Base-by-base conservation (phyloP, 2,797 vertebrate genomes). In the Avahi laniger region DNA sequence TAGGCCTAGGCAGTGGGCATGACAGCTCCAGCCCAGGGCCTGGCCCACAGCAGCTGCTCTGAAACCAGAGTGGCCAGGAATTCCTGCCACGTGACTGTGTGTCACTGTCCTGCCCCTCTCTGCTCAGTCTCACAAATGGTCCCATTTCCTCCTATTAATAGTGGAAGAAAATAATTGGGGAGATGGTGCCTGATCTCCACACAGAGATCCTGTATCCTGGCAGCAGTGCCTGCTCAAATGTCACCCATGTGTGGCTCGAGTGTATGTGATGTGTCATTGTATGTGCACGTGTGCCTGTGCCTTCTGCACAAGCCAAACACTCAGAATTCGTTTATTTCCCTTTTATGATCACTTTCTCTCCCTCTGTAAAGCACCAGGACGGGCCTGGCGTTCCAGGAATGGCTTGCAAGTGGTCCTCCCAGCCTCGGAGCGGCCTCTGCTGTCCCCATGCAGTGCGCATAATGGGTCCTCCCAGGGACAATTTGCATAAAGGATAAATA, bases 401-500 rank as follows among this genome's bases (percentile, higher is more conserved):
- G 97, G 94, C 97, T 98, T 95, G 98, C 98, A 98, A 98, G 97
- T 98, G 97, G 98, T 98, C 98, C 98, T 98, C 96, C 96, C 97
- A 17, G 96, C 98, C 98, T 98, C 92, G 94, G 98, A 98, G 98
- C 97, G 98, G 98, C 98, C 98, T 98, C 98, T 20, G 96, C 98
- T 67, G 95, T 98, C 98, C 97, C 98, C 98, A 98, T 97, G 98
- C 98, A 88, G 98, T 2, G 98, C 96, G 13, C 98, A 96, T 99
- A 99, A 99, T 98, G 98, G 96, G 97, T 98, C 98, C 98, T 99
- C 99, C 98, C 97, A 98, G 99, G 98, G 98, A 98, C 98, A 97
- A 99, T 99, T 99, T 99, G 98, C 99, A 99, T 99, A 99, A 99
- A 99, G 99, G 98, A 99, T 99, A 99, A 99, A 99, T 99, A 99